A percentile compares a stretch with the other conserved stretches of the same genome.
Evolutionary conservation across 2,113 vertebrate species (phyloP).

Genomic region (Danionella cerebrum): DNA sequence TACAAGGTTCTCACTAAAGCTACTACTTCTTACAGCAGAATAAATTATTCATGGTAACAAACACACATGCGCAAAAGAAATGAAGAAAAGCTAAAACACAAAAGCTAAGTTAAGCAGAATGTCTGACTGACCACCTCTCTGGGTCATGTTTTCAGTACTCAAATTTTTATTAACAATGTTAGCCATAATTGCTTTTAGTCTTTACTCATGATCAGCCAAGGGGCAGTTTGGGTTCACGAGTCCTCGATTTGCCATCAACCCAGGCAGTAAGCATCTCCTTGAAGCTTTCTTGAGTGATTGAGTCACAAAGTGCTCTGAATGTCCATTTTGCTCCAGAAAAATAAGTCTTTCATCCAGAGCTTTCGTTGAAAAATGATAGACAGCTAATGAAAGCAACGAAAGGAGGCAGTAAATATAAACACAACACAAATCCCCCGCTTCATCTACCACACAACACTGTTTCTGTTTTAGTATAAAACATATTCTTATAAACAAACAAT

Average conservation of each 20-base stretch:
- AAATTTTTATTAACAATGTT: slow-evolving; percentile 64
- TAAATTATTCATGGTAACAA: slow-evolving; percentile 99
- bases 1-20: slow-evolving; percentile 92
- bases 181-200: slow-evolving; percentile 67
- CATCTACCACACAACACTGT: slow-evolving; percentile 63
- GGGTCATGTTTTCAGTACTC: slow-evolving; percentile 64
- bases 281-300: no score
- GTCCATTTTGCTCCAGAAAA: not conserved
- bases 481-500: slow-evolving; percentile 80
- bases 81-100: slow-evolving; percentile 73
- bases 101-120: slow-evolving; percentile 68
- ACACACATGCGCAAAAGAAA: slow-evolving; percentile 75
- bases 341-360: slow-evolving; percentile 3
- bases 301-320: no score
- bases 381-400: slow-evolving; percentile 44
- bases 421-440: slow-evolving; percentile 65
- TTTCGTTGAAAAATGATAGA: slow-evolving; percentile 45
- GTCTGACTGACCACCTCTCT: slow-evolving; percentile 35
- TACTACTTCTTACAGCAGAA: slow-evolving; percentile 98
- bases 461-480: slow-evolving; percentile 75
- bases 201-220: slow-evolving; percentile 39
- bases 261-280: no score
- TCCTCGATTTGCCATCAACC: no score
- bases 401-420: slow-evolving; percentile 58
- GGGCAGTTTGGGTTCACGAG: no score